Base-by-base conservation (phyloP, 2,888 invertebrate genomes). In the Alloplasta piceator region DNA sequence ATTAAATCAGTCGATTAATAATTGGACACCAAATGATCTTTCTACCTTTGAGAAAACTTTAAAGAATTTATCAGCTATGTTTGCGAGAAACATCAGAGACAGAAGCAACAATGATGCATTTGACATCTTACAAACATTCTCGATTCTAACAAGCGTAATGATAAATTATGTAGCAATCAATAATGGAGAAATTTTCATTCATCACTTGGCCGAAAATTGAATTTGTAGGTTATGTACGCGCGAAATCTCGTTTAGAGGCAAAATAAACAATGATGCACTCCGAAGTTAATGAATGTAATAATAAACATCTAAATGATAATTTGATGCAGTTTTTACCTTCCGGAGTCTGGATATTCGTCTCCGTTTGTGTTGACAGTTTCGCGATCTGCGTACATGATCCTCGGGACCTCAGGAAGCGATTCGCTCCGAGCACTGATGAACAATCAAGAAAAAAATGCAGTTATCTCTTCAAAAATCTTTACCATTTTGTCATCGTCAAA, bases 311-410 rank as follows among this genome's bases (percentile, higher is more conserved):
- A 5, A 56, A 64, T 48, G 14, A 36, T 52, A 26, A 60, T 55
- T 10, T 26, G 16, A 10, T 38, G 6, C 7, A 43, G 26, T 61
- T 36, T 4, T 41, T 80, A 85, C 85, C 84, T 78, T 83, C 84
- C 7, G 48, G 67, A 26, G 26, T 60, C 38, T 80, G 61, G 38
- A 82, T 63, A 60, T 68, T 78, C 61, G 84, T 52, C 60, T 83
- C 78, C 43, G 82, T 56, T 78, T 84, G 83, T 58, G 84, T 82
- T 78, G 84, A 80, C 75, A 84, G 81, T 68, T 78, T 82, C 36
- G 75, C 76, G 10, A 80, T 55, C 36, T 77, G 79, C 10, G 67
- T 43, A 16, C 70, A 41, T 2, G 63, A 73, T 63, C 79, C 77
- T 26, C 79, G 66, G 0, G 84, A 70, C 14, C 76, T 73, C 9